Evolutionary conservation across 2,113 vertebrate genomes (phyloP), one percentile per base, ranked within the genome.

Genomic region (Tetrax tetrax): DNA sequence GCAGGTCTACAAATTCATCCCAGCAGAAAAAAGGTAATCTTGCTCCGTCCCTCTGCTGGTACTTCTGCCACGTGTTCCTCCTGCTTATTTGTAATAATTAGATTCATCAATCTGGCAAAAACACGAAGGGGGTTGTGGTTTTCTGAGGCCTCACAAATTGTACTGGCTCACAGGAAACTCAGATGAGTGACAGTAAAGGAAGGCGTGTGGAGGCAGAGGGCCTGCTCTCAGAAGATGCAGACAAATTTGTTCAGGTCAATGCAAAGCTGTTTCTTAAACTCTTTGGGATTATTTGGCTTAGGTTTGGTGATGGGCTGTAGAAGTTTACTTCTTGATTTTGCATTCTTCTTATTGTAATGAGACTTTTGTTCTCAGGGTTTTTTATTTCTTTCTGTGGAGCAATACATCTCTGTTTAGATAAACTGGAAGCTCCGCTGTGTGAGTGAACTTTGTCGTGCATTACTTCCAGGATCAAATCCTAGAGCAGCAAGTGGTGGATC

Each of bases 191-290:
- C 41, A 57, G 5, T 27, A 56, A 76, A 33, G 14, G 66, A 47
- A 64, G 28, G 14, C 0, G 0, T 19, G 3, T 31, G 38, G 43
- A 63, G 29, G 21, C 33, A 45, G 75, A 71, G 29, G 16, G 37
- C 7, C 35, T 38, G 3, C 8, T 61, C 47, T 37, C 35, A 53
- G 80, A 51, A 80, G n/a, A 1, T 43, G 35, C 33, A 77, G 41
- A 72, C 10, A 61, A 18, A 61, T 71, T 41, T 14, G 1, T 75
- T 80, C 38, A 69, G 14, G 16, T 86, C 17, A 61, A 4, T 12
- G 22, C 48, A 31, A 80, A 68, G 19, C 37, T 90, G 14, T 68
- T 92, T 88, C 37, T 76, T 88, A 41, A 85, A 72, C 9, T 41
- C n/a, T 64, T 83, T 29, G 22, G n/a, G n/a, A 60, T 65, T 71